phyloP scores from a whole-genome alignment of 2,797 vertebrate species.

The Natrix natrix region DNA sequence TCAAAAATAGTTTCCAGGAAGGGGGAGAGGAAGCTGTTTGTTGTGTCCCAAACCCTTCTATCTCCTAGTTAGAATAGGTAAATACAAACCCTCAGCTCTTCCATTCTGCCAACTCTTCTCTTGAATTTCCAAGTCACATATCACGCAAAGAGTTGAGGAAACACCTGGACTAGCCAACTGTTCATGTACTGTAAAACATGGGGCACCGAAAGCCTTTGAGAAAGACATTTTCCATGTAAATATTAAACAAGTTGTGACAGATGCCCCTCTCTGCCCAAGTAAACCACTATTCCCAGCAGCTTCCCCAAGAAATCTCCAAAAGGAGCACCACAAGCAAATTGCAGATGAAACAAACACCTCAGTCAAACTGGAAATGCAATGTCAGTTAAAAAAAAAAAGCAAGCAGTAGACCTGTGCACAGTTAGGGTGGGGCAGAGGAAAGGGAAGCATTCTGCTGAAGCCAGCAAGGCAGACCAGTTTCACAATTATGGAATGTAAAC shows the following conservation, averaged over 20 bases:
- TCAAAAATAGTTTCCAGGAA: slow-evolving; percentile 22
- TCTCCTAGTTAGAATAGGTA: slow-evolving; percentile 45
- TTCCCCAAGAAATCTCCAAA: slow-evolving; percentile 18
- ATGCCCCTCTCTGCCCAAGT: slow-evolving; percentile 19
- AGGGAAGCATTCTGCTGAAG: slow-evolving; percentile 27
- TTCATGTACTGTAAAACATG: slow-evolving; percentile 64
- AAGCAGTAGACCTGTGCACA: slow-evolving; percentile 33
- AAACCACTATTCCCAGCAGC: slow-evolving; percentile 36
- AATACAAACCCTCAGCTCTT: slow-evolving; percentile 64
- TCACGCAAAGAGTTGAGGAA: slow-evolving; percentile 64
- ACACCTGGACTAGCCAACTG: slow-evolving; percentile 61
- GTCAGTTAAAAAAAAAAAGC: slow-evolving; percentile 15
- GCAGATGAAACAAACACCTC: slow-evolving; percentile 19
- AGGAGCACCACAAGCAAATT: slow-evolving; percentile 23
- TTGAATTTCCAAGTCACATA: slow-evolving; percentile 62
- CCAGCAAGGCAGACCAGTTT: slow-evolving; percentile 46
- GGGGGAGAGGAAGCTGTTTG: neutral
- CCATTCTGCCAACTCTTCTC: slow-evolving; percentile 66
- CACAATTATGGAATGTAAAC: slow-evolving; percentile 56
- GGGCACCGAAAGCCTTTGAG: slow-evolving; percentile 67
- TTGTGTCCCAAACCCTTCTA: slow-evolving; percentile 53
- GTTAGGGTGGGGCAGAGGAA: slow-evolving; percentile 36
- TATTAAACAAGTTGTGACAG: slow-evolving; percentile 47
- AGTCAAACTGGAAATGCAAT: slow-evolving; percentile 2
- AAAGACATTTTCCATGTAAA: slow-evolving; percentile 70